Evolutionary conservation across 2,797 vertebrate species (phyloP).

Genomic region (Acrossocheilus fasciatus): DNA sequence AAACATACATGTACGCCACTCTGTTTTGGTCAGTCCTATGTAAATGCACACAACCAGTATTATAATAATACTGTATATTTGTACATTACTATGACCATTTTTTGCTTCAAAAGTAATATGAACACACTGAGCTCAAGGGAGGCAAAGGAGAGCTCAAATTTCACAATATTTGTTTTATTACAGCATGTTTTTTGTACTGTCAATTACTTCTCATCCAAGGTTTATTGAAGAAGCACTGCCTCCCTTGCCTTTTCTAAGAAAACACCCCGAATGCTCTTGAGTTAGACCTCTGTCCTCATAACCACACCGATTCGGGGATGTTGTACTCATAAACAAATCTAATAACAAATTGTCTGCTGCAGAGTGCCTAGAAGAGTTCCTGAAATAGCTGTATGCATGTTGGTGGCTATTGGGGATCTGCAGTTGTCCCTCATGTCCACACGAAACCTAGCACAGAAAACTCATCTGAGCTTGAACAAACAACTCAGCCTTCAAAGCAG

Average conservation of each 20-base stretch:
- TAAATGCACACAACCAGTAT: not conserved
- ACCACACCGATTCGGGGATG: not conserved
- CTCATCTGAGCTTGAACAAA: constrained; percentile 39
- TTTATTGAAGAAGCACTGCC: not conserved
- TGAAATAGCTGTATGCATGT: constrained; percentile 38
- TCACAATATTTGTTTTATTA: not conserved
- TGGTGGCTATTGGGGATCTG: constrained; percentile 14
- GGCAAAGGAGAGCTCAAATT: not conserved
- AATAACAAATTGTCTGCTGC: constrained; percentile 25
- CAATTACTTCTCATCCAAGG: constrained; percentile 9
- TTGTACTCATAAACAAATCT: constrained; percentile 20
- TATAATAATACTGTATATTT: not conserved
- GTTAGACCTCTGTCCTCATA: constrained; percentile 10
- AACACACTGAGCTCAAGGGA: not conserved
- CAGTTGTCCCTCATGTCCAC: constrained; percentile 23
- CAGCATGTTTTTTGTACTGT: not conserved
- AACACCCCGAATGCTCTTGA: not conserved
- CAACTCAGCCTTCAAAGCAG: constrained; percentile 27
- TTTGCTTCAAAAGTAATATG: not conserved
- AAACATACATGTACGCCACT: not conserved
- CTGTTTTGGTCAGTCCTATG: not conserved
- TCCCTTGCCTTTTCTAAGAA: not conserved
- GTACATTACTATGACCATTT: not conserved
- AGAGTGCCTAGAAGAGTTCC: constrained; percentile 10
- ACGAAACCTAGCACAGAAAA: constrained; percentile 19